Base-by-base conservation (phyloP, 1,140 invertebrate genomes). In the Drosophila carrolli region DNA sequence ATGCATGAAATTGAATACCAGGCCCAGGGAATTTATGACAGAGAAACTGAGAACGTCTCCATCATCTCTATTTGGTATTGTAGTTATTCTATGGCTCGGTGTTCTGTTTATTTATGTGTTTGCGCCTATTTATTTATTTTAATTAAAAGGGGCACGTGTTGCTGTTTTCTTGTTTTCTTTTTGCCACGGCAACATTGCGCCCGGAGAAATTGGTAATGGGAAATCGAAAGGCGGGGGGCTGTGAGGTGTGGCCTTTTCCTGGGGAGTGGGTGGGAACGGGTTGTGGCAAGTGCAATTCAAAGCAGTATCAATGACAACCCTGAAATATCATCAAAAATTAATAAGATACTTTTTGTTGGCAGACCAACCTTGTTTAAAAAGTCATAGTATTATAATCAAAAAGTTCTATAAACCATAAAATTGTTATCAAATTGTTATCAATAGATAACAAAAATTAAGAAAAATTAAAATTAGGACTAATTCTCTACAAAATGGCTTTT, bases 121-220 rank as follows among this genome's bases (percentile, higher is more conserved):
- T 67, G 76, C 81, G 70, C 60, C 77, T 90, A 73, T 90, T 89
- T 89, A 89, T 89, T 89, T 89, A 89, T 90, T 89, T 89, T 89
- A 89, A 89, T 89, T 89, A 89, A 89, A 89, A 85, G 62, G 58
- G 85, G 65, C 85, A 89, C 85, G 85, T 89, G 85, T 90, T 81
- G 77, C 85, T 90, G 73, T 89, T 90, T 90, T 80, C 67, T 68
- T 83, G 80, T 83, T 84, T 81, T 81, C 76, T 76, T 89, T 88
- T 78, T 66, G 58, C 62, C 77, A 72, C 70, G 67, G 60, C 58
- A 89, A 88, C 76, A 68, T 67, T 58, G 23, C 48, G 51, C 68
- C 66, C 62, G 56, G 47, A 48, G 67, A 48, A 38, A 56, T 48
- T 41, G 51, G 19, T n/a, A n/a, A 10, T 27, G 14, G 32, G 35